These are phyloP conservation scores for Tipula confusa DNA, from an alignment of 2,888 invertebrate genomes.

Conservation along the genomic window DNA sequence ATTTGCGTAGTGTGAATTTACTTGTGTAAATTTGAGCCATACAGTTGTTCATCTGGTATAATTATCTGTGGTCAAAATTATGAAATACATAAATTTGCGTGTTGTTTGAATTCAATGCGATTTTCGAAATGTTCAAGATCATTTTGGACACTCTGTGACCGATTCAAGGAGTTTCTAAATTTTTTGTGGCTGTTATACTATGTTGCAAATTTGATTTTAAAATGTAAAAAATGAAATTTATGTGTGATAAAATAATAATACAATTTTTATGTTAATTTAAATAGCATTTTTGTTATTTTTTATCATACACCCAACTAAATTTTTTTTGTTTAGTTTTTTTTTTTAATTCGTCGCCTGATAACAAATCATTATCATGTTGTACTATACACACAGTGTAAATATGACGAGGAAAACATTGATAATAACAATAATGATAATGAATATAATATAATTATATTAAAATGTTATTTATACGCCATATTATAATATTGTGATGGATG, in stretches of 20 bases:
- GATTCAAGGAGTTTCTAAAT: too few species aligned
- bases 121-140: too few species aligned
- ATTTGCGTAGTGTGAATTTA: too few species aligned
- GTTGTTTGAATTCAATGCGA: too few species aligned
- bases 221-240: neutral
- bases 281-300: neutral
- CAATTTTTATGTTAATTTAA: slow-evolving; percentile 14
- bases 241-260: neutral
- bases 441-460: neutral
- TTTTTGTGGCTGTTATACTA: too few species aligned
- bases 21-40: too few species aligned
- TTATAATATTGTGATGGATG: neutral
- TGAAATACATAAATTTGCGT: too few species aligned
- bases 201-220: too few species aligned
- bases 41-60: too few species aligned
- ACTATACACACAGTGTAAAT: neutral
- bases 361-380: slow-evolving; percentile 17
- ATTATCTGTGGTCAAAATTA: too few species aligned
- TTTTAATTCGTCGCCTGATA: slow-evolving; percentile 12
- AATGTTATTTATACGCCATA: slow-evolving; percentile 1
- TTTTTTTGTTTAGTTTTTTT: neutral
- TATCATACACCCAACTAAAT: neutral
- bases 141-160: too few species aligned
- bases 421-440: neutral
- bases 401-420: neutral